Evolutionary conservation across 2,797 vertebrate genomes (phyloP).

Genomic region (Acridotheres tristis): DNA sequence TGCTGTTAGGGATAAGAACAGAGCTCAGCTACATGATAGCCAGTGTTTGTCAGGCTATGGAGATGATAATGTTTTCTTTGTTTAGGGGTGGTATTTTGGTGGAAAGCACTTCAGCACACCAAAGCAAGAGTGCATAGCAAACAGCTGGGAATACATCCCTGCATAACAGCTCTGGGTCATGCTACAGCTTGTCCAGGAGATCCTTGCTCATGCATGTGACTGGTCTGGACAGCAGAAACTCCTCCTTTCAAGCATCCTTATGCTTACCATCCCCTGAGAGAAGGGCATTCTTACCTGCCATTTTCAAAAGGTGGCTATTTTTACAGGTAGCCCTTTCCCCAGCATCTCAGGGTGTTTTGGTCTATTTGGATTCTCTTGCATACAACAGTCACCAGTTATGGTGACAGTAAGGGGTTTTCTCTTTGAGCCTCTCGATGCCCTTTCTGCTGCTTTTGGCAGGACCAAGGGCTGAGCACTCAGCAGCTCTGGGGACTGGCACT

Average conservation of each 20-base stretch:
- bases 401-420: neutral
- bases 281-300: neutral
- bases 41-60: neutral
- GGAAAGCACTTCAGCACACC: neutral
- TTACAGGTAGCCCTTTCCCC: neutral
- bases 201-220: neutral
- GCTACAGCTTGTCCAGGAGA: neutral
- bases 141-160: neutral
- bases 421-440: accelerated
- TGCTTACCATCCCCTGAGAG: neutral
- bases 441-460: neutral
- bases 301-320: neutral
- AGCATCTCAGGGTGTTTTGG: neutral
- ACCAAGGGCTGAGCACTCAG: accelerated
- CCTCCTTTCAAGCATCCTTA: neutral
- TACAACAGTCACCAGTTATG: neutral
- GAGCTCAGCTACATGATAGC: neutral
- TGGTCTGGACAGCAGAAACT: neutral
- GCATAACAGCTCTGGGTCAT: neutral
- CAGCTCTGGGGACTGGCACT: neutral
- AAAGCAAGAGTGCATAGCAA: neutral
- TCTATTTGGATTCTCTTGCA: neutral
- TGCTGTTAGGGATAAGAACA: neutral
- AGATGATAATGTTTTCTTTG: neutral
- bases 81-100: neutral